Evolutionary conservation across 2,797 vertebrate species (phyloP), one percentile per base, ranked within the genome.

Genomic region (Takifugu rubripes): DNA sequence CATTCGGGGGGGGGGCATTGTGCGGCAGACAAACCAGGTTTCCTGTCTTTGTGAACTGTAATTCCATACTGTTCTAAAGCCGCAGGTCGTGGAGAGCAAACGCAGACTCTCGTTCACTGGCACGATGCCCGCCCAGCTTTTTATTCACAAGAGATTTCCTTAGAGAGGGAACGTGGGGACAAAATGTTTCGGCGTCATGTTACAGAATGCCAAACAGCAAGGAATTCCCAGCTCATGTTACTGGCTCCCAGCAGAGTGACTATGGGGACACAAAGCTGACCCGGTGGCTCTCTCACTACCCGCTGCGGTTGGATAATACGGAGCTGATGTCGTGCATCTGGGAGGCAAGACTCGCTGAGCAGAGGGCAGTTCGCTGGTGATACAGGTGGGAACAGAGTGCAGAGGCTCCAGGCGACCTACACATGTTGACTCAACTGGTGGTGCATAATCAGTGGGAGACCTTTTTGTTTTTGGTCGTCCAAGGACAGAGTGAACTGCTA

Each of bases 171-270:
- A 87, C 75, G 74, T 81, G 78, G 78, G 74, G 85, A 89, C 87
- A 86, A 75, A 84, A 85, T 84, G 82, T 87, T 84, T 83, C 51
- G n/a, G 75, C 78, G 66, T 90, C 74, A 51, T 59, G 79, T 90
- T 90, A 81, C 85, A 71, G 75, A 87, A 89, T 83, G 82, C 75
- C 74, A 83, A 86, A 86, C 70, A 68, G 71, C 70, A 80, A 85
- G 89, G 87, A 88, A 90, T 89, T 90, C 86, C 89, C 84, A 78
- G 78, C 75, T 91, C 81, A 8, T 64, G 75, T 91, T 90, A 78
- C 84, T 52, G 63, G 65, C 77, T 79, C 75, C 74, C 81, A 70
- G 72, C 68, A 71, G 82, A 81, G 74, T 3, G 61, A 81, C 67
- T 71, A 60, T 62, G 74, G 77, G 15, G 81, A 71, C 74, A 74